Evolutionary conservation across 37 sponge, comb jelly and placozoan genomes (phyloP).

Genomic region (Theonella swinhoei): DNA sequence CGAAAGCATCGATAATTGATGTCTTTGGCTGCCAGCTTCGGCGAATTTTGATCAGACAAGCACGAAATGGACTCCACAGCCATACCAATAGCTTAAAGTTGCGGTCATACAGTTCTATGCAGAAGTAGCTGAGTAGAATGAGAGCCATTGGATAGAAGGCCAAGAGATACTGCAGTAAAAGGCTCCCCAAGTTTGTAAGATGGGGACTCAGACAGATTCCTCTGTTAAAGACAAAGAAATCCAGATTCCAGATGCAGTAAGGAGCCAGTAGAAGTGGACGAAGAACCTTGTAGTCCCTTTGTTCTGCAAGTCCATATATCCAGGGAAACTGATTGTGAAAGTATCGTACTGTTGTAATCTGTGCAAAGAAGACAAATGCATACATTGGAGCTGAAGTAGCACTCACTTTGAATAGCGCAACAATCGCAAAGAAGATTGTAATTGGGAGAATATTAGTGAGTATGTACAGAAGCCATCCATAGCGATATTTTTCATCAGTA

Average conservation of each 20-base stretch:
- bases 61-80: conserved; percentile 41
- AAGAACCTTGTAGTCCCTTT: not conserved
- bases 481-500: not conserved
- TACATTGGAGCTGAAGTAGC: conserved; percentile 48
- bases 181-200: not conserved
- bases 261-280: not conserved
- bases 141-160: conserved; percentile 54
- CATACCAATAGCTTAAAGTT: not conserved
- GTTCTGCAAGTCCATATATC: not conserved
- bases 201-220: conserved; percentile 18
- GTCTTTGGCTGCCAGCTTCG: conserved; percentile 6
- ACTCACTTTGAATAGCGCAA: conserved; percentile 42
- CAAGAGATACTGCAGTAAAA: conserved; percentile 34
- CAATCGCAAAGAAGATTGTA: conserved; percentile 25
- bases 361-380: conserved; percentile 65
- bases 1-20: conserved; percentile 54
- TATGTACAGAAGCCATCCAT: conserved; percentile 31
- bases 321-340: conserved; percentile 15
- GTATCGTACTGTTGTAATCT: conserved; percentile 29
- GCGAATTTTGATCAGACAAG: conserved; percentile 1
- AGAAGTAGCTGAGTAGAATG: conserved; percentile 10
- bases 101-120: conserved; percentile 29
- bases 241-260: conserved; percentile 66
- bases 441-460: conserved; percentile 30
- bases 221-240: conserved; percentile 32